A percentile compares a stretch with the other conserved stretches of the same genome.
Conservation (phyloP, 2,888 invertebrate genomes). For the Resseliella maxima region DNA sequence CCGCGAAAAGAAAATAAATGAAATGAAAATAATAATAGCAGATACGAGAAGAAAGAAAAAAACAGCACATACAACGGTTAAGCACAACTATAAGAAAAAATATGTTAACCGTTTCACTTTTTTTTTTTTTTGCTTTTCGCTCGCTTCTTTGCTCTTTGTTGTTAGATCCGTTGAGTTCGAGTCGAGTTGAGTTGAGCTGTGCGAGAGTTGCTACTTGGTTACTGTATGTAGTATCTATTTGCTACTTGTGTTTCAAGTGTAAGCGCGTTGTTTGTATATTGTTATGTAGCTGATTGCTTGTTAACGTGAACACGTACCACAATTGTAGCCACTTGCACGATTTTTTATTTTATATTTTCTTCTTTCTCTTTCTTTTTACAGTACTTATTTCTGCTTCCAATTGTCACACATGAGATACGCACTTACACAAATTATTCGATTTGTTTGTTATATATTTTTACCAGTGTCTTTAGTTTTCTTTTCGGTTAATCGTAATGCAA, state of each 20-base stretch:
- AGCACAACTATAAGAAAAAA: constrained; percentile 51
- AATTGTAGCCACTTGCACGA: constrained; percentile 49
- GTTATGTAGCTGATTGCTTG: constrained; percentile 37
- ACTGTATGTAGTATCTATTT: constrained; percentile 37
- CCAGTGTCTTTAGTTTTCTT: not conserved
- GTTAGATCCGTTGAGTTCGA: not conserved
- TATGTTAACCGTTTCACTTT: constrained; percentile 49
- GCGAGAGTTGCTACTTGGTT: constrained; percentile 34
- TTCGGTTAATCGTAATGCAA: constrained; percentile 22
- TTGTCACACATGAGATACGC: constrained; percentile 33
- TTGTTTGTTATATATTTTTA: not conserved
- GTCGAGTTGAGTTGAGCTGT: not conserved
- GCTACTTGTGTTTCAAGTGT: constrained; percentile 54
- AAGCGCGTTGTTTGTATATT: constrained; percentile 46
- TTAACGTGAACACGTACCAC: constrained; percentile 54
- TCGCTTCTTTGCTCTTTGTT: constrained; percentile 13
- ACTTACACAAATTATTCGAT: not conserved
- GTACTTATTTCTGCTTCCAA: not conserved
- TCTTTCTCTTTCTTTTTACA: not conserved
- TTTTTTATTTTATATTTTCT: not conserved
- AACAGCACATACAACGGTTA: constrained; percentile 54
- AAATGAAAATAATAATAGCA: constrained; percentile 41
- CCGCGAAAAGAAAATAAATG: constrained; percentile 15
- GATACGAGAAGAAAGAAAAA: not conserved
- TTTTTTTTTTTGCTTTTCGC: constrained; percentile 43